Conservation (phyloP, 2,113 vertebrate species). For the Marmota flaviventris region DNA sequence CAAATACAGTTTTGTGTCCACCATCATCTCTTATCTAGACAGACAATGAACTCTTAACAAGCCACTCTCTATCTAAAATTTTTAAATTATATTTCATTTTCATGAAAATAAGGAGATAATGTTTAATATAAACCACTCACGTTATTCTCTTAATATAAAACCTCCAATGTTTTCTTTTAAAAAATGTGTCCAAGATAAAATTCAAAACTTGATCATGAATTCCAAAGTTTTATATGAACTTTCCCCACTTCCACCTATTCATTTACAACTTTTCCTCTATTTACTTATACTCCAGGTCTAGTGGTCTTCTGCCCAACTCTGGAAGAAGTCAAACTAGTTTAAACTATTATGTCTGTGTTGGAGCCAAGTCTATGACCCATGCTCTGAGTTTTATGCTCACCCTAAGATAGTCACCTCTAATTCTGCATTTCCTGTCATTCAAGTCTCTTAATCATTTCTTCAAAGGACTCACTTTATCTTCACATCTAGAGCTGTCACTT, state of each 20-base stretch:
- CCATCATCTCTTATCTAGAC: not conserved
- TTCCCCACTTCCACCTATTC: not conserved
- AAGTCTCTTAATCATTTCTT: not conserved
- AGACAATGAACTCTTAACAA: not conserved
- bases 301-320: not conserved
- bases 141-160: not conserved
- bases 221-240: not conserved
- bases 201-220: not conserved
- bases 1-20: not conserved
- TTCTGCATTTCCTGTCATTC: not conserved
- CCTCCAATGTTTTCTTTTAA: not conserved
- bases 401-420: not conserved
- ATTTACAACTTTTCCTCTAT: not conserved
- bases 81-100: not conserved
- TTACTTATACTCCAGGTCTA: not conserved
- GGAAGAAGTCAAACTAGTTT: not conserved
- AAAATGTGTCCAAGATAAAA: not conserved
- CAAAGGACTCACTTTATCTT: not conserved
- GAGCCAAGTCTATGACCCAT: not conserved
- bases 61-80: not conserved
- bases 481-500: not conserved
- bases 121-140: not conserved
- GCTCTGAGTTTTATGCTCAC: no score
- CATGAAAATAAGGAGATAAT: not conserved
- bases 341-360: not conserved